Conservation (phyloP, 2,888 invertebrate genomes). For the Eretmocerus hayati region DNA sequence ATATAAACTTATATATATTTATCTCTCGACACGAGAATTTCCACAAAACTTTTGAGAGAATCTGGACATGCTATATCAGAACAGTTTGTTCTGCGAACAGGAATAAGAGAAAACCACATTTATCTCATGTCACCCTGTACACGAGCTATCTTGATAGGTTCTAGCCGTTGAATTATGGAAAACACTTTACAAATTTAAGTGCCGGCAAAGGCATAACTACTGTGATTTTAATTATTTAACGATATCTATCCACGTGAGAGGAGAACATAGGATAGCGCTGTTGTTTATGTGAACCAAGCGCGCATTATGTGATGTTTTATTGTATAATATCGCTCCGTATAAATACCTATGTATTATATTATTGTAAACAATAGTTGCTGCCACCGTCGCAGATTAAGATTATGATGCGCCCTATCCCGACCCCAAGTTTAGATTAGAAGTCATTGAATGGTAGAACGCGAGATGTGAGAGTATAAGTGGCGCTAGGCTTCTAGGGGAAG, state of each 20-base stretch:
- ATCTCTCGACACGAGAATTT: slow-evolving; percentile 2
- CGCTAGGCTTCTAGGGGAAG: slow-evolving; percentile 19
- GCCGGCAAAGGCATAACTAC: slow-evolving; percentile 48
- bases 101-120: slow-evolving; percentile 13
- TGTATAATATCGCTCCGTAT: slow-evolving; percentile 47
- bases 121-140: slow-evolving; percentile 32
- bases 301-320: slow-evolving; percentile 47
- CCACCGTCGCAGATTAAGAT: slow-evolving; percentile 33
- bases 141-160: slow-evolving; percentile 43
- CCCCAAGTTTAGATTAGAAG: slow-evolving; percentile 24
- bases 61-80: slow-evolving; percentile 13
- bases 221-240: slow-evolving; percentile 49
- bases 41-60: slow-evolving; percentile 4
- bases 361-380: slow-evolving; percentile 42
- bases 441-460: slow-evolving; percentile 17
- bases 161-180: slow-evolving; percentile 35
- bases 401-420: too few relatives aligned
- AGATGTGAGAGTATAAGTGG: slow-evolving; percentile 23
- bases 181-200: slow-evolving; percentile 45
- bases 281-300: slow-evolving; percentile 30
- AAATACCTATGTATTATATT: slow-evolving; percentile 47
- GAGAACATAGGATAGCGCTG: slow-evolving; percentile 32
- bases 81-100: slow-evolving; percentile 10
- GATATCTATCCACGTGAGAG: slow-evolving; percentile 30
- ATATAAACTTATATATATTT: slow-evolving; percentile 1